Evolutionary conservation across 2,797 vertebrate species (phyloP).

Genomic region (Eidolon dupreanum): DNA sequence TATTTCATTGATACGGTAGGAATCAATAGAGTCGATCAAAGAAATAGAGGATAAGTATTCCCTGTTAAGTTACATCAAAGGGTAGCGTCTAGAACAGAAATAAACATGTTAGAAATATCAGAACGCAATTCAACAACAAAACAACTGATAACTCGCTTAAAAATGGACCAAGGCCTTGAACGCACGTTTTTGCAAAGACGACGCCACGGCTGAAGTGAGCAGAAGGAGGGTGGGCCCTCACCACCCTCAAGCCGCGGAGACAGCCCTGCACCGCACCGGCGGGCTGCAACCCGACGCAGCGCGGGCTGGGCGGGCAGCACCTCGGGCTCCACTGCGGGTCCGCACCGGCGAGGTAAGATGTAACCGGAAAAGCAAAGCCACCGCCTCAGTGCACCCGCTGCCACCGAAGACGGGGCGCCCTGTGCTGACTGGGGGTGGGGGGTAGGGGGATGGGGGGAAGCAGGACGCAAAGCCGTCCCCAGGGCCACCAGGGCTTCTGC

Average conservation of each 20-base stretch:
- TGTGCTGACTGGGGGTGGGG: too few species aligned
- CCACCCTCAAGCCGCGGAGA: too few species aligned
- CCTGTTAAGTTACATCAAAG: neutral
- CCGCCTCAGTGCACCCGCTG: rapidly evolving
- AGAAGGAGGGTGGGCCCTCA: neutral
- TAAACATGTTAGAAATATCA: neutral
- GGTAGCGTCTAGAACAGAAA: neutral
- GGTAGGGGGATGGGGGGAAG: too few species aligned
- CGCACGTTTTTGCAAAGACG: neutral
- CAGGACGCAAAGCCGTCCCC: neutral
- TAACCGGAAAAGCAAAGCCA: neutral
- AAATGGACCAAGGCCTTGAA: neutral
- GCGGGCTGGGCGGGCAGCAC: too few species aligned
- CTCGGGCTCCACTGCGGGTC: too few species aligned
- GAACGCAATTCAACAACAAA: rapidly evolving
- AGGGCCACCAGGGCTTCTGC: rapidly evolving
- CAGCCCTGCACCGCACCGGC: too few species aligned
- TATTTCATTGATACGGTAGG: neutral
- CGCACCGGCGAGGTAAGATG: too few species aligned
- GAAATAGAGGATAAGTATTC: rapidly evolving
- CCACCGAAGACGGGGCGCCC: neutral
- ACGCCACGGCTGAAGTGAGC: too few species aligned
- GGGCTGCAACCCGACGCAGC: too few species aligned
- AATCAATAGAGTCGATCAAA: rapidly evolving
- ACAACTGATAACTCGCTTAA: neutral